Evolutionary conservation across 2,113 vertebrate species (phyloP).

Genomic region (Brachyhypopomus occidentalis): DNA sequence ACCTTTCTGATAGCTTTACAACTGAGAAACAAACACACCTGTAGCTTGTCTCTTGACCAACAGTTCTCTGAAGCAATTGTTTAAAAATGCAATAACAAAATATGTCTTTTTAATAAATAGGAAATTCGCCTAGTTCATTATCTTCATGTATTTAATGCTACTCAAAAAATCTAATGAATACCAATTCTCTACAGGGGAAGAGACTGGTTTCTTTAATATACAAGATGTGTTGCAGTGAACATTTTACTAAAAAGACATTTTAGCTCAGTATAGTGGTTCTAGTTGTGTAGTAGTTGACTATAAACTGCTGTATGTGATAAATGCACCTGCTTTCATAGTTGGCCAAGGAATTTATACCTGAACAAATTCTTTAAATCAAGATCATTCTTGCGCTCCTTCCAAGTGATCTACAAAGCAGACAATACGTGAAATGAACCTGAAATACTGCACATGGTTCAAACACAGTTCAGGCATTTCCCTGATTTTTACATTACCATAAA

Average conservation of each 20-base stretch:
- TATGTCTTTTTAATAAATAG: too few species aligned
- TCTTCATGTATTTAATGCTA: too few species aligned
- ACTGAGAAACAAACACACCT: too few species aligned
- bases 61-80: too few species aligned
- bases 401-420: slow-evolving; percentile 17
- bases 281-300: not conserved
- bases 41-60: too few species aligned
- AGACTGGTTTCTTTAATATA: not conserved
- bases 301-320: not conserved
- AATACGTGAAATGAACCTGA: not conserved
- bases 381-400: not conserved
- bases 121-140: too few species aligned
- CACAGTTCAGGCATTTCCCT: not conserved
- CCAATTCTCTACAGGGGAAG: not conserved
- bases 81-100: too few species aligned
- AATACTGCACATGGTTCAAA: not conserved
- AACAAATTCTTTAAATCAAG: not conserved
- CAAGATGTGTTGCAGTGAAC: not conserved
- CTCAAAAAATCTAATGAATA: too few species aligned
- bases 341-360: not conserved
- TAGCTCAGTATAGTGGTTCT: not conserved
- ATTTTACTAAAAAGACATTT: not conserved
- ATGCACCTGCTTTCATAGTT: not conserved
- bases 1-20: not conserved
- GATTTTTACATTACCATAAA: too few species aligned